Percentiles rank a stretch among this genome's conserved stretches.
Conservation (phyloP, 1,140 invertebrate species). For the Bombus vancouverensis region DNA sequence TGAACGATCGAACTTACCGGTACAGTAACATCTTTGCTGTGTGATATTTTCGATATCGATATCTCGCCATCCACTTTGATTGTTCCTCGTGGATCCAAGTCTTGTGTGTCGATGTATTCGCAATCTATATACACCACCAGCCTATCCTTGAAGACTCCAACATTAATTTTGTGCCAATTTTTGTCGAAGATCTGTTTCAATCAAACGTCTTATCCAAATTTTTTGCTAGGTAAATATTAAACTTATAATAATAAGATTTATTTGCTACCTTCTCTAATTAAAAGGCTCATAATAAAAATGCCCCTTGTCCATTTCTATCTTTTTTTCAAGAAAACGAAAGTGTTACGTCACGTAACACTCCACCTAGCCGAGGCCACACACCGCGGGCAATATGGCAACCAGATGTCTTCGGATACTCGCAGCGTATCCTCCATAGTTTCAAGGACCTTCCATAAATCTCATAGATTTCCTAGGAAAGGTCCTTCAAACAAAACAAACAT, state of each 20-base stretch:
- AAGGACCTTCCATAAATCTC: too few species aligned
- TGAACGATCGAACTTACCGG: conserved; percentile 83
- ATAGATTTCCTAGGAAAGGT: too few species aligned
- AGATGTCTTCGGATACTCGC: too few species aligned
- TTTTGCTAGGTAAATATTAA: not conserved
- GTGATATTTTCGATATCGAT: conserved; percentile 85
- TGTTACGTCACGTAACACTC: too few species aligned
- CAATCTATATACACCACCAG: conserved; percentile 90
- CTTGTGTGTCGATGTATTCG: conserved; percentile 78
- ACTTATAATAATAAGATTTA: not conserved
- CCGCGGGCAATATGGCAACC: too few species aligned
- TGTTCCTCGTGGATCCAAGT: conserved; percentile 83
- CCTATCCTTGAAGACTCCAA: conserved; percentile 87
- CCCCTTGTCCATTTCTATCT: too few species aligned
- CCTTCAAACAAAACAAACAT: too few species aligned
- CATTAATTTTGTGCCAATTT: conserved; percentile 92
- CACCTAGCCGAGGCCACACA: too few species aligned
- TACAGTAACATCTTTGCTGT: conserved; percentile 83
- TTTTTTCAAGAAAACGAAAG: too few species aligned
- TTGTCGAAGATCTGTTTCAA: conserved; percentile 85
- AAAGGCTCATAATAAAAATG: not conserved
- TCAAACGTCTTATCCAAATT: not conserved
- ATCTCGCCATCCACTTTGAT: conserved; percentile 88
- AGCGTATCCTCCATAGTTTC: too few species aligned
- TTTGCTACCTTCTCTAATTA: not conserved